A percentile compares a stretch with the other conserved stretches of the same genome.
phyloP scores from a whole-genome alignment of 2,797 vertebrate genomes.

The Silurus lanzhouensis region DNA sequence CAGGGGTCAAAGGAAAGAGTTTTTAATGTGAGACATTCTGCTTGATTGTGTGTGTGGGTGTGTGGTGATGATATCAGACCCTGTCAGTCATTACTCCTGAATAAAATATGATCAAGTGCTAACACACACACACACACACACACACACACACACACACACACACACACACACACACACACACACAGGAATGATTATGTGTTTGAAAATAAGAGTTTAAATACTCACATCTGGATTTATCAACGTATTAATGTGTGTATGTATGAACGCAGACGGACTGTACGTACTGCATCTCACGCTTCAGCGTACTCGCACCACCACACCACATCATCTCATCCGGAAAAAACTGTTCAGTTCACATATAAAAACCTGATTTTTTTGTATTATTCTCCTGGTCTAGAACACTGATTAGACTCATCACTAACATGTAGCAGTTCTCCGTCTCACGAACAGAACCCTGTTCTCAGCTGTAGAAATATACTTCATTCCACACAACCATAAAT shows the following conservation, averaged over 20 bases:
- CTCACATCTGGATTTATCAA: background rate
- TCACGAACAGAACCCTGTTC: no score
- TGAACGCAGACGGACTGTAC: background rate
- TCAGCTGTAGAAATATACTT: no score
- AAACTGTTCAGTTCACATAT: background rate
- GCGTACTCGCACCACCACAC: no score
- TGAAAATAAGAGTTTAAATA: background rate
- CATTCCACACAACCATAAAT: no score
- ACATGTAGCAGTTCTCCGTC: no score
- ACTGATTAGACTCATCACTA: background rate
- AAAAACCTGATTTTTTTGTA: no score
- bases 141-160: background rate
- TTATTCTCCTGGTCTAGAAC: background rate
- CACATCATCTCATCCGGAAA: no score
- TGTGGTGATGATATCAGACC: background rate
- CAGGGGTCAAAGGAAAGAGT: conserved; percentile 20
- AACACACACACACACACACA: background rate
- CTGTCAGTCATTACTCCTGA: background rate
- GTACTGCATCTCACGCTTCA: background rate
- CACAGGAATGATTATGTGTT: background rate
- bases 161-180: background rate
- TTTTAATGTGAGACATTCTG: conserved; percentile 17
- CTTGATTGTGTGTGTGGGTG: background rate
- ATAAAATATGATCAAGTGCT: conserved; percentile 25
- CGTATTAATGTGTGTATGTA: background rate